Evolutionary conservation across 1,140 invertebrate genomes (phyloP).

Genomic region (Brachionus koreanus): DNA sequence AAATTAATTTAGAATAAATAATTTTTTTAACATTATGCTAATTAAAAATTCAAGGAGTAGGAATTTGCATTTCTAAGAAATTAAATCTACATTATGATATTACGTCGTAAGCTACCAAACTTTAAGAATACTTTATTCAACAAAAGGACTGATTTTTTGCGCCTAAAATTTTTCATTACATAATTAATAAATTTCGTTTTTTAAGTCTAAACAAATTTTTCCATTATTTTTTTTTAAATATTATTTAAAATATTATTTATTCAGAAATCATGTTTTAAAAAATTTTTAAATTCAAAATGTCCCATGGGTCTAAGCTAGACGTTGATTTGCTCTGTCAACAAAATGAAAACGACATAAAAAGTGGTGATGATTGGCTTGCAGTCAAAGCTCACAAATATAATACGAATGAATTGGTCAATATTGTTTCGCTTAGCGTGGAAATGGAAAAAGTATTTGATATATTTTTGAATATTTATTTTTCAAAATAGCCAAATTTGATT

Average conservation of each 20-base stretch:
- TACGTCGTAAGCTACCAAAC: neutral
- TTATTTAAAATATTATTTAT: neutral
- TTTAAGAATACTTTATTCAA: neutral
- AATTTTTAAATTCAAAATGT: neutral
- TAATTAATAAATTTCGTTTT: neutral
- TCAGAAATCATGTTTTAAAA: slow-evolving; percentile 4
- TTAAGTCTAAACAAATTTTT: neutral
- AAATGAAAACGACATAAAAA: neutral
- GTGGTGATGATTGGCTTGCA: slow-evolving; percentile 28
- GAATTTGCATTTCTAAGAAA: neutral
- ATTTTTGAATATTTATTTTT: neutral
- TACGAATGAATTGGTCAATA: slow-evolving; percentile 12
- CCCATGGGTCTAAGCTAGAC: neutral
- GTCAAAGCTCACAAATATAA: slow-evolving; percentile 18
- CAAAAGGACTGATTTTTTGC: neutral
- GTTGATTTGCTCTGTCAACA: neutral
- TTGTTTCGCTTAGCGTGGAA: slow-evolving; percentile 38
- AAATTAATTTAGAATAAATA: slow-evolving; percentile 1
- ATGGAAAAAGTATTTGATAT: slow-evolving; percentile 17
- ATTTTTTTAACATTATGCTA: slow-evolving; percentile 12
- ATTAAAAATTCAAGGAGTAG: neutral
- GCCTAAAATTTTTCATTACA: neutral
- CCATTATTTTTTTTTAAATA: neutral
- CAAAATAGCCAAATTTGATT: neutral
- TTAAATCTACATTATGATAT: slow-evolving; percentile 1